Evolutionary conservation across 2,113 vertebrate genomes (phyloP).

Genomic region (Sorex fumeus): DNA sequence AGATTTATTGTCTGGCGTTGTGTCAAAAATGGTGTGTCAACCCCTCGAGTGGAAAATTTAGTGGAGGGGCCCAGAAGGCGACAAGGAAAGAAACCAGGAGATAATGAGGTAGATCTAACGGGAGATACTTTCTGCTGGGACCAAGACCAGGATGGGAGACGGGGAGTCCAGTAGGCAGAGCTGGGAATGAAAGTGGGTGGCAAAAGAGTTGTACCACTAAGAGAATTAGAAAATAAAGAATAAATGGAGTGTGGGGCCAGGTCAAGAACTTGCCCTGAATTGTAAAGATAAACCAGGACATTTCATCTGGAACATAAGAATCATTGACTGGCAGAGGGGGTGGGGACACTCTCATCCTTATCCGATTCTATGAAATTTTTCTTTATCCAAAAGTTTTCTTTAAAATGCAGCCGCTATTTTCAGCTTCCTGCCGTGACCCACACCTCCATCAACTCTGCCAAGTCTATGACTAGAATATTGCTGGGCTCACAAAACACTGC

Average conservation of each 20-base stretch:
- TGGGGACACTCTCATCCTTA: not conserved
- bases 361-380: not conserved
- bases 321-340: not conserved
- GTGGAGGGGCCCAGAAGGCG: not conserved
- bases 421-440: not conserved
- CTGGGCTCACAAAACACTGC: not conserved
- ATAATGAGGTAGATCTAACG: accelerated
- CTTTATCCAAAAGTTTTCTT: not conserved
- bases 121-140: not conserved
- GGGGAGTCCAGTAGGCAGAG: not conserved
- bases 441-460: not conserved
- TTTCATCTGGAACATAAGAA: not conserved
- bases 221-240: not conserved
- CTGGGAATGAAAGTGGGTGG: not conserved
- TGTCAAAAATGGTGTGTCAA: not conserved
- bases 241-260: not conserved
- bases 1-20: not conserved
- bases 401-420: not conserved
- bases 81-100: not conserved
- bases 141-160: too few relatives aligned
- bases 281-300: not conserved
- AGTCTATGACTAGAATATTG: not conserved
- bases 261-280: conserved; percentile 7
- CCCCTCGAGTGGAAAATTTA: not conserved
- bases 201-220: not conserved